Percentiles rank a stretch among this genome's conserved stretches.
phyloP scores from a whole-genome alignment of 2,797 vertebrate species.

The Lepus townsendii region DNA sequence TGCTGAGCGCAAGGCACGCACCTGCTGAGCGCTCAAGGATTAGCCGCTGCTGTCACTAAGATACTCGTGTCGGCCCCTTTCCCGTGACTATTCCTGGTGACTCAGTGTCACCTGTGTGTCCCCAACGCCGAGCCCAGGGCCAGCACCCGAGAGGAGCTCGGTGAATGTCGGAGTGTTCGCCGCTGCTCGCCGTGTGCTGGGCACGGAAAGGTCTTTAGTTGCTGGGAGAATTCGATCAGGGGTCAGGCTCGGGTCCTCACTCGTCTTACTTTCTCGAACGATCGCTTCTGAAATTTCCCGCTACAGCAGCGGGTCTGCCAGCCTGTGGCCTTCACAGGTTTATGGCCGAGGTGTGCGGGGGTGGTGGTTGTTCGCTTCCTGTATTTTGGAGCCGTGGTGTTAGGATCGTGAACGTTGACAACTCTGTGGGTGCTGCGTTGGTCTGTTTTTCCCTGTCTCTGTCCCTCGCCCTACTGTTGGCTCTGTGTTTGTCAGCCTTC shows the following conservation, averaged over 20 bases:
- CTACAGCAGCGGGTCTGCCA: not conserved
- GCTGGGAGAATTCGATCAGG: not conserved
- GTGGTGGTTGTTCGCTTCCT: not conserved
- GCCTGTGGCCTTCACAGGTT: not conserved
- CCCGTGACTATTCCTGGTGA: slow-evolving; percentile 48
- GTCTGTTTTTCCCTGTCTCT: not conserved
- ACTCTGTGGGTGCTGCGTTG: not conserved
- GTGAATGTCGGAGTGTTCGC: slow-evolving; percentile 8
- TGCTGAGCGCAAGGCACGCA: not conserved
- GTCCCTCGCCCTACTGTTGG: not conserved
- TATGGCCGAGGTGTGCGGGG: not conserved
- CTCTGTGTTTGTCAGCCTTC: not conserved
- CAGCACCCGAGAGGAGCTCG: not conserved
- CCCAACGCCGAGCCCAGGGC: not conserved
- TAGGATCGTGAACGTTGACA: not conserved
- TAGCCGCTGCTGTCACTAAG: not conserved
- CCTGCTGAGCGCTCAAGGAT: not conserved
- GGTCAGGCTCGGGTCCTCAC: not conserved
- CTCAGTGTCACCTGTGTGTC: slow-evolving; percentile 44
- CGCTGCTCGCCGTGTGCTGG: not conserved
- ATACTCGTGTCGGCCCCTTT: not conserved
- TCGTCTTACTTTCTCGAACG: not conserved
- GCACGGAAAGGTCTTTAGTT: not conserved
- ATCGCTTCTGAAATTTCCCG: not conserved
- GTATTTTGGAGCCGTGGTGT: not conserved